A percentile compares a stretch with the other conserved stretches of the same genome.
These are phyloP conservation scores for Drymodes brunneopygia DNA, from an alignment of 2,113 vertebrate species.

Conservation along the genomic window DNA sequence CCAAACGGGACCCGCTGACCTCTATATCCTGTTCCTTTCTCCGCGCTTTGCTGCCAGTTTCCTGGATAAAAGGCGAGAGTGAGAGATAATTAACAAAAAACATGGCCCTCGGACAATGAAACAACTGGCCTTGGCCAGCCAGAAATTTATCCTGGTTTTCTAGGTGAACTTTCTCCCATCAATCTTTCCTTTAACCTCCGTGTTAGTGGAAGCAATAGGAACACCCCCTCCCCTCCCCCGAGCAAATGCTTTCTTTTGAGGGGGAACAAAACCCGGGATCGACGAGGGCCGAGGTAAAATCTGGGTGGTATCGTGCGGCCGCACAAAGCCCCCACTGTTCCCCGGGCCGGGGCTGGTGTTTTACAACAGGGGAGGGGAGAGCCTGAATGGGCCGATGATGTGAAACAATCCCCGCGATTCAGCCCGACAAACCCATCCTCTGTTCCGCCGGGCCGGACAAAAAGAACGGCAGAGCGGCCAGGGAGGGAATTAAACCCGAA, in stretches of 20 bases:
- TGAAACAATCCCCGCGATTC: constrained; percentile 91
- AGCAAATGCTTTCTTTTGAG: constrained; percentile 81
- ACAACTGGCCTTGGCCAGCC: constrained; percentile 85
- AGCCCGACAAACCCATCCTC: constrained; percentile 88
- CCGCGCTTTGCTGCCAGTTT: constrained; percentile 83
- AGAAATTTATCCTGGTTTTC: constrained; percentile 90
- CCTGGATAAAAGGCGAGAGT: constrained; percentile 87
- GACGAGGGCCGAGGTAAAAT: constrained; percentile 79
- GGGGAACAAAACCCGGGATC: constrained; percentile 73
- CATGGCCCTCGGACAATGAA: constrained; percentile 83
- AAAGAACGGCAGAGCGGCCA: constrained; percentile 13
- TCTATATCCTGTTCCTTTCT: constrained; percentile 95
- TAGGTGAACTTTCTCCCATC: constrained; percentile 95
- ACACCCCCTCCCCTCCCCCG: constrained; percentile 82
- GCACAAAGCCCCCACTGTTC: constrained; percentile 93
- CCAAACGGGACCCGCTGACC: constrained; percentile 88
- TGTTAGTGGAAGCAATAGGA: constrained; percentile 83
- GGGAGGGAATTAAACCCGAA: constrained; percentile 30
- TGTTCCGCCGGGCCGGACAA: constrained; percentile 68
- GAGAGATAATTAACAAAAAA: constrained; percentile 99
- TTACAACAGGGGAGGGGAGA: constrained; percentile 97
- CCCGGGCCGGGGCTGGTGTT: constrained; percentile 82
- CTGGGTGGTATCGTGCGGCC: constrained; percentile 93
- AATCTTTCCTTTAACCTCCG: constrained; percentile 95
- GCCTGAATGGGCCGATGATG: constrained; percentile 87